Conservation (phyloP, 2,797 vertebrate genomes). For the Semaprochilodus insignis region DNA sequence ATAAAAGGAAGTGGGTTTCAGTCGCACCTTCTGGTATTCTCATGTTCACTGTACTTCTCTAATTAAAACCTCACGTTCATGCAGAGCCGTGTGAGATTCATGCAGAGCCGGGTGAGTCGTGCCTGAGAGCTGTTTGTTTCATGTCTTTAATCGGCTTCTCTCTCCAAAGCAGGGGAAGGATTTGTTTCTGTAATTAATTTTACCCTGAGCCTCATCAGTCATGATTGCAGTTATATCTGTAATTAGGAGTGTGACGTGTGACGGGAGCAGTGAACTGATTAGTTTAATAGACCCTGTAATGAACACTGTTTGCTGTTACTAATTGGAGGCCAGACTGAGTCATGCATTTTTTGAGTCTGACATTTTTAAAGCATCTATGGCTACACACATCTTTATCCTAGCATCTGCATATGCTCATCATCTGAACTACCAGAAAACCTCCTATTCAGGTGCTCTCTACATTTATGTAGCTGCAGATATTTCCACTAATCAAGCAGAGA, state of each 20-base stretch:
- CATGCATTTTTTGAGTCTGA: slow-evolving; percentile 31
- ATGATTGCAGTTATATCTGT: slow-evolving; percentile 61
- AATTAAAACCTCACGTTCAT: background rate
- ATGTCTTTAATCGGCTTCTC: slow-evolving; percentile 40
- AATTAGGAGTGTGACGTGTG: slow-evolving; percentile 58
- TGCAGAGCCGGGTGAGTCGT: slow-evolving; percentile 17
- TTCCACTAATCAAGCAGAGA: background rate
- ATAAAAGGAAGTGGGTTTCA: background rate
- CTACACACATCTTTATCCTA: slow-evolving; percentile 19
- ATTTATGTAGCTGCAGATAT: background rate
- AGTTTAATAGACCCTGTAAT: slow-evolving; percentile 60
- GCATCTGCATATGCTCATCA: slow-evolving; percentile 17
- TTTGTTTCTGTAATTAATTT: slow-evolving; percentile 48
- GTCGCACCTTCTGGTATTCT: background rate
- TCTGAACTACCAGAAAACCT: slow-evolving; percentile 20
- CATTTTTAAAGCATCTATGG: slow-evolving; percentile 37
- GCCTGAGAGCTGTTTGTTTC: slow-evolving; percentile 39
- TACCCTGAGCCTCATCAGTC: slow-evolving; percentile 40
- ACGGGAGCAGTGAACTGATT: slow-evolving; percentile 56
- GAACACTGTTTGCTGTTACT: slow-evolving; percentile 50
- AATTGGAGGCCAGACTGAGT: slow-evolving; percentile 50
- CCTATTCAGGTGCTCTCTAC: background rate
- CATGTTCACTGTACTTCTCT: background rate
- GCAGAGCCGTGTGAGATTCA: slow-evolving; percentile 17
- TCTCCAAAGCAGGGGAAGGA: slow-evolving; percentile 42